These are phyloP conservation scores for Cydia strobilella DNA, from an alignment of 1,140 invertebrate species.

Conservation along the genomic window DNA sequence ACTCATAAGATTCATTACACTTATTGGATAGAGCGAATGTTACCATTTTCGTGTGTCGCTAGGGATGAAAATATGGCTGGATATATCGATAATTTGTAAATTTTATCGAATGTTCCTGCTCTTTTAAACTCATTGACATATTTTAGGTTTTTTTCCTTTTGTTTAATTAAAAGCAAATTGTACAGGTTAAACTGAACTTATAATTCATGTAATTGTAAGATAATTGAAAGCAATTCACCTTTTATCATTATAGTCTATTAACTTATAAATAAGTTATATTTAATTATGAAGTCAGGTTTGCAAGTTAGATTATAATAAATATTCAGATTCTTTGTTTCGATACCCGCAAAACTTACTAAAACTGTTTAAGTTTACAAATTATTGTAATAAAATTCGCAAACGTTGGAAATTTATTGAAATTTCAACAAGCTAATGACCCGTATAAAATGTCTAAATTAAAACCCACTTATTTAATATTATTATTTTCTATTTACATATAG, in stretches of 20 bases:
- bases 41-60: constrained; percentile 64
- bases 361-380: background rate
- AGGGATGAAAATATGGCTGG: constrained; percentile 50
- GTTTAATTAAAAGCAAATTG: too few relatives aligned
- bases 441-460: constrained; percentile 15
- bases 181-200: background rate
- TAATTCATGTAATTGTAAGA: background rate
- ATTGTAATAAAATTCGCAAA: background rate
- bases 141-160: too few relatives aligned
- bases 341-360: constrained; percentile 6
- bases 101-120: background rate
- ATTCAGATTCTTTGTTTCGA: background rate
- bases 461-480: background rate
- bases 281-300: constrained; percentile 4
- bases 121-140: too few relatives aligned
- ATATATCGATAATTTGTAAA: constrained; percentile 47
- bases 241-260: background rate
- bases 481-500: background rate
- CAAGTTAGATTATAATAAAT: constrained; percentile 11
- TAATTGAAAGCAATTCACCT: background rate
- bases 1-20: constrained; percentile 75
- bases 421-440: background rate
- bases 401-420: background rate
- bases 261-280: background rate
- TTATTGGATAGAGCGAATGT: constrained; percentile 73